phyloP scores from a whole-genome alignment of 2,888 invertebrate species.

The Lepidocyrtoides sp. region DNA sequence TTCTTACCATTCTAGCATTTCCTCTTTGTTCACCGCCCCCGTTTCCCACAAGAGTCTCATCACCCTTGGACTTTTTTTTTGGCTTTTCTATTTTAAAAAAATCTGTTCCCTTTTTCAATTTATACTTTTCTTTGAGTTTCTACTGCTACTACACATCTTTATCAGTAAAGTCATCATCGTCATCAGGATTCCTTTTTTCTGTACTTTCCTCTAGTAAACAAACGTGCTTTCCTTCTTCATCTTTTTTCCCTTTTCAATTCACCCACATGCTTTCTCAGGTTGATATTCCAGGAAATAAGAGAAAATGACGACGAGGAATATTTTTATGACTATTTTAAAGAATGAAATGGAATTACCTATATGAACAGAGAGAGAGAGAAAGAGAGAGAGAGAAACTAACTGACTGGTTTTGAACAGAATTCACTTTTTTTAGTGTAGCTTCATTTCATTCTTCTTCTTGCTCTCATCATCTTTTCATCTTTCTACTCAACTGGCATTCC shows the following conservation, averaged over 20 bases:
- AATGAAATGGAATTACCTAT: neutral
- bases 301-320: neutral
- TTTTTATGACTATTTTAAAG: neutral
- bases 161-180: neutral
- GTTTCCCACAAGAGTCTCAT: neutral
- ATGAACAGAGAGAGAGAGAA: too few relatives aligned
- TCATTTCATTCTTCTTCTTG: slow-evolving; percentile 1
- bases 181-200: neutral
- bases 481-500: neutral
- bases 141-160: neutral
- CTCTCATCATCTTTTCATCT: neutral
- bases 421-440: slow-evolving; percentile 23
- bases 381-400: neutral
- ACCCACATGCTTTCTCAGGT: slow-evolving; percentile 5
- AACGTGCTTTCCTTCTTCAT: neutral
- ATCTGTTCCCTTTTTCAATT: neutral
- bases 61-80: too few relatives aligned
- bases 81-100: neutral
- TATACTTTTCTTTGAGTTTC: neutral
- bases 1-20: neutral
- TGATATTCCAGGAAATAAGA: neutral
- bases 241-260: neutral
- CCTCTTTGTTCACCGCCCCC: neutral
- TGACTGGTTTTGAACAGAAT: neutral
- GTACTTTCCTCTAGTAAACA: neutral